phyloP scores from a whole-genome alignment of 2,797 vertebrate species.

The Orestias chungarensis region DNA sequence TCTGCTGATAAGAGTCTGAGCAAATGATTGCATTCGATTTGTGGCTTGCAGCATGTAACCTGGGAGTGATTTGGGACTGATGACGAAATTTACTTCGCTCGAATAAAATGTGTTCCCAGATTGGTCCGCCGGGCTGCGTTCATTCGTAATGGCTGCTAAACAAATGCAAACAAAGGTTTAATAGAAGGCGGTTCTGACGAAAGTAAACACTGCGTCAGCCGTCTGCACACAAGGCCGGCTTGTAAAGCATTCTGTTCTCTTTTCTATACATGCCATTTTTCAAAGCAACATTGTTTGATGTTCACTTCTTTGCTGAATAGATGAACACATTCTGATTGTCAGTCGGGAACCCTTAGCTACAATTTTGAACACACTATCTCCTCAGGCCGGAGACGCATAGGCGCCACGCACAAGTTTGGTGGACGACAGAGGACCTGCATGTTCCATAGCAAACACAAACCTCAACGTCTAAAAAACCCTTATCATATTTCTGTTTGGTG shows the following conservation, averaged over 20 bases:
- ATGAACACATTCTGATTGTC: not conserved
- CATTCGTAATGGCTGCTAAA: constrained; percentile 17
- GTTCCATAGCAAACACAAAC: not conserved
- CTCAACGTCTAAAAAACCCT: not conserved
- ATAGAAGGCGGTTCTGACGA: not conserved
- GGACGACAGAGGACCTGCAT: not conserved
- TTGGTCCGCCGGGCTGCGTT: constrained; percentile 20
- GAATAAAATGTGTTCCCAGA: constrained; percentile 41
- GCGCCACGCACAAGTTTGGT: not conserved
- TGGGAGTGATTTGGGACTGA: constrained; percentile 43
- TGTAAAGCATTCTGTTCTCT: not conserved
- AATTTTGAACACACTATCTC: not conserved
- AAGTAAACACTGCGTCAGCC: constrained; percentile 2
- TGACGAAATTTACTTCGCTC: constrained; percentile 46
- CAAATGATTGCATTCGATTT: constrained; percentile 63
- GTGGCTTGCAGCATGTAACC: constrained; percentile 30
- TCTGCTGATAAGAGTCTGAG: constrained; percentile 44
- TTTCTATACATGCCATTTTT: not conserved
- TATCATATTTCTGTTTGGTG: not conserved
- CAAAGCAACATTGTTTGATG: not conserved
- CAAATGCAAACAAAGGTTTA: constrained; percentile 25
- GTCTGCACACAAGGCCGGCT: not conserved
- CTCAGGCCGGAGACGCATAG: not conserved
- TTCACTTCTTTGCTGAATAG: not conserved
- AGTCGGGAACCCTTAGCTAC: not conserved